Evolutionary conservation across 64 coral and sea anemone genomes (phyloP), one percentile per base, ranked within the genome.

Genomic region (Montipora efflorescens): DNA sequence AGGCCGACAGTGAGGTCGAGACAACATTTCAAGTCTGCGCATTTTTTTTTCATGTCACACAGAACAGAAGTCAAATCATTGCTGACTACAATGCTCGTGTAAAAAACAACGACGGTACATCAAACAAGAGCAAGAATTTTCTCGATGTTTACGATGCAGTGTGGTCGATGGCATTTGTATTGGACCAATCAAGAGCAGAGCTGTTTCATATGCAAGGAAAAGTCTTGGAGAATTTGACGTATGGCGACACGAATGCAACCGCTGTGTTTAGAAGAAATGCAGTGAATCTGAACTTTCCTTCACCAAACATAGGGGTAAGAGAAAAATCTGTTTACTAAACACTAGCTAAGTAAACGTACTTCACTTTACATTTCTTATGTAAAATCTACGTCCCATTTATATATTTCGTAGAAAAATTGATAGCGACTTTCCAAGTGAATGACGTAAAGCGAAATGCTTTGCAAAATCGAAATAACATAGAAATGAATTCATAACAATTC

Each of bases 91-190:
- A 81, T 23, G 48, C 51, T 25, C 67, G 43, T 36, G 96, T 98
- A 7, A 79, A 96, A 46, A 84, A 69, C 47, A 67, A 49, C 49
- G 95, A 91, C 84, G 62, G 75, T 18, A 98, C 96, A 21, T 49
- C 89, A 59, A 98, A 98, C 72, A 84, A 88, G 75, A 95, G 81
- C 21, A 3, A 36, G 58, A 16, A 55, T 15, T 84, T 81, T 7
- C 25, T 93, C 22, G 70, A 98, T 53, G 85, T 88, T 43, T 96
- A 99, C 44, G 98, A 99, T 14, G 98, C 98, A 9, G 84, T 99
- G 1, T 99, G 95, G 79, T 91, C 98, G 4, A 99, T 99, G 73
- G 95, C 95, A 10, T 90, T 96, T 53, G 95, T 99, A 10, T 16
- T 99, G 47, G 16, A 96, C 7, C 83, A 92, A 3, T 94, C 98